phyloP scores from a whole-genome alignment of 2,797 vertebrate species.

The Eutrigla gurnardus region DNA sequence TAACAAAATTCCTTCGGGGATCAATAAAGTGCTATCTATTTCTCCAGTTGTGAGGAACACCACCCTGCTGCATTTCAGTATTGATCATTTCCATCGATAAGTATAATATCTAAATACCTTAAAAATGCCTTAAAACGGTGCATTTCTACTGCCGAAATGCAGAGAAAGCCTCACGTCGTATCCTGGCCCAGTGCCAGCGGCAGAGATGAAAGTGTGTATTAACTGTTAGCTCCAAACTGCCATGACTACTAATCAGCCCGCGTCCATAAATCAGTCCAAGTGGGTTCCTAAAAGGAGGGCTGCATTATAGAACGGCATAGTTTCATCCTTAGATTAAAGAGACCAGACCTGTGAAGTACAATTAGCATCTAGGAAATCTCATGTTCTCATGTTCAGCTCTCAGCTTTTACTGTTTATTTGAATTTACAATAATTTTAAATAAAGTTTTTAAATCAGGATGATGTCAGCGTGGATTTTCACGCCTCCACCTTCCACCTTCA shows the following conservation, averaged over 20 bases:
- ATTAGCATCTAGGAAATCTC: neutral
- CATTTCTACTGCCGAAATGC: slow-evolving; percentile 11
- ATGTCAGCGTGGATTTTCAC: too few species aligned
- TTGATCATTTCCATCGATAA: slow-evolving; percentile 5
- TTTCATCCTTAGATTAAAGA: slow-evolving; percentile 6
- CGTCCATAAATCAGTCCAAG: slow-evolving; percentile 29
- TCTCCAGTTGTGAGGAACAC: neutral
- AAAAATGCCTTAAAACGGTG: rapidly evolving
- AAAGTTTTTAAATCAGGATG: neutral
- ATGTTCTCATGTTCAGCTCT: neutral
- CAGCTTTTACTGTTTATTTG: neutral
- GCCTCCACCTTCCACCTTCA: slow-evolving; percentile 17
- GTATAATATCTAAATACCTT: neutral
- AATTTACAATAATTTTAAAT: neutral
- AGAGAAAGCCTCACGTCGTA: neutral
- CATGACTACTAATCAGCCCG: slow-evolving; percentile 34
- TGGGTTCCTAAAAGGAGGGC: neutral
- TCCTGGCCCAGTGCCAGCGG: slow-evolving; percentile 8
- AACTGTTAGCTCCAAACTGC: neutral
- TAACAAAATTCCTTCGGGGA: neutral
- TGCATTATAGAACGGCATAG: neutral
- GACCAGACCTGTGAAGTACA: neutral
- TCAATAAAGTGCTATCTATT: neutral
- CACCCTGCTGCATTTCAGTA: slow-evolving; percentile 11
- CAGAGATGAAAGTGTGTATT: slow-evolving; percentile 38